These are phyloP conservation scores for Hippolais icterina DNA, from an alignment of 2,113 vertebrate genomes.

Conservation along the genomic window DNA sequence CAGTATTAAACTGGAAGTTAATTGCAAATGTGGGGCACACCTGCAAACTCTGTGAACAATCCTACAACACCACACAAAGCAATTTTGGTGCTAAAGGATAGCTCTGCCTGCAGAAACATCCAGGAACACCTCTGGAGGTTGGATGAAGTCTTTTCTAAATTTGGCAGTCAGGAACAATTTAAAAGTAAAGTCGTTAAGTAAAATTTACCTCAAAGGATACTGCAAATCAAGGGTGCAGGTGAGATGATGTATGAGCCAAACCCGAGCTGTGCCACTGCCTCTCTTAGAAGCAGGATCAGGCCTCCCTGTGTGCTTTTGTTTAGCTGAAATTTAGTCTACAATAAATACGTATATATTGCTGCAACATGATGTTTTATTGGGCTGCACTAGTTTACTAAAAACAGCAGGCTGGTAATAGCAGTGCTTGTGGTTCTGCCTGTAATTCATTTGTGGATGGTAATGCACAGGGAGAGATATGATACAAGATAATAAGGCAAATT, in stretches of 20 bases:
- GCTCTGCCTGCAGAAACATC: conserved; percentile 23
- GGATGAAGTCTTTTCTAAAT: not conserved
- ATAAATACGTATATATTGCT: conserved; percentile 70
- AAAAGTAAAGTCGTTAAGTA: conserved; percentile 20
- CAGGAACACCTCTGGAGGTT: conserved; percentile 6
- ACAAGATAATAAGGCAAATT: conserved; percentile 70
- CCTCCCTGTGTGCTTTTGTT: conserved; percentile 43
- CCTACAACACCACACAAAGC: conserved; percentile 33
- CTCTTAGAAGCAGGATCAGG: not conserved
- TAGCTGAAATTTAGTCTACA: conserved; percentile 64
- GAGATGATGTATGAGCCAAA: not conserved
- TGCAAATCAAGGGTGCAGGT: conserved; percentile 32
- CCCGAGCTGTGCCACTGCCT: not conserved
- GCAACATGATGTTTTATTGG: conserved; percentile 71
- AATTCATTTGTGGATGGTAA: conserved; percentile 67
- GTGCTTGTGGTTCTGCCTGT: conserved; percentile 69
- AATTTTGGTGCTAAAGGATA: not conserved
- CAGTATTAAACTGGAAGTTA: conserved; percentile 67
- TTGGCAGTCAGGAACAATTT: not conserved
- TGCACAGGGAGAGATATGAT: conserved; percentile 54
- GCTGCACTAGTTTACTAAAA: conserved; percentile 70
- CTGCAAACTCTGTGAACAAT: conserved; percentile 70
- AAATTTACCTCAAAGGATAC: conserved; percentile 24
- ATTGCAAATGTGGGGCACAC: conserved; percentile 67
- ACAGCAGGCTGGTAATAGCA: conserved; percentile 67